Base-by-base conservation (phyloP, 2,113 vertebrate genomes). In the Colistium nudipinnis region DNA sequence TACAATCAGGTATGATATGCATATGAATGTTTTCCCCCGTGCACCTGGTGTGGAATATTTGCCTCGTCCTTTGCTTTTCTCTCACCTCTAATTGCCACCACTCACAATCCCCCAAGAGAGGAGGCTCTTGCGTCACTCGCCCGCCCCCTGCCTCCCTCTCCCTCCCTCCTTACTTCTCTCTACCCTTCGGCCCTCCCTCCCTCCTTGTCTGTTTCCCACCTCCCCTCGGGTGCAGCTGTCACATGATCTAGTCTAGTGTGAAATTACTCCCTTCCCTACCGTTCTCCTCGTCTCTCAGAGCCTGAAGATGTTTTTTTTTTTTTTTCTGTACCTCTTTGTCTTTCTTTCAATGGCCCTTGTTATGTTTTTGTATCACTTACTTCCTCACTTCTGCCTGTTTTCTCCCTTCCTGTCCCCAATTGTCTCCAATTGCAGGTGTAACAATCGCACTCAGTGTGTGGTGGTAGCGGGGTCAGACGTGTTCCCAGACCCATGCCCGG, bases 401-500 rank as follows among this genome's bases (percentile, higher is more conserved):
- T 27, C 35, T 57, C 3, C 22, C 22, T 10, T 13, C 43, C 57
- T 20, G 10, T 28, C 27, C 49, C 44, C 6, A 0, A 61, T 65
- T 74, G 17, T 73, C 28, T 66, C 35, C 70, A 55, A 66, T 82
- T 11, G 1, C 88, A 97, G 96, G 91, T 97, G 96, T 90, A 96
- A 97, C 81, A 96, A 97, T 84, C 94, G 95, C 62, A 96, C 95
- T 7, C 96, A 97, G 87, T 97, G 96, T 76, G 95, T 97, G 80
- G 96, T 97, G 86, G 94, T 96, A 1, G 95, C 95, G 0, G 95
- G 95, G 57, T 95, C 95, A 0, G 95, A 96, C 0, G 95, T 96
- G 60, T 97, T 97, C 76, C 95, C 95, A 0, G 96, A 97, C 84
- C 95, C 95, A 38, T 97, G 96, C 83, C 96, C 96, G 0, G 96